Conservation (phyloP, 2,888 invertebrate genomes). For the Aspidiotus rigidus region DNA sequence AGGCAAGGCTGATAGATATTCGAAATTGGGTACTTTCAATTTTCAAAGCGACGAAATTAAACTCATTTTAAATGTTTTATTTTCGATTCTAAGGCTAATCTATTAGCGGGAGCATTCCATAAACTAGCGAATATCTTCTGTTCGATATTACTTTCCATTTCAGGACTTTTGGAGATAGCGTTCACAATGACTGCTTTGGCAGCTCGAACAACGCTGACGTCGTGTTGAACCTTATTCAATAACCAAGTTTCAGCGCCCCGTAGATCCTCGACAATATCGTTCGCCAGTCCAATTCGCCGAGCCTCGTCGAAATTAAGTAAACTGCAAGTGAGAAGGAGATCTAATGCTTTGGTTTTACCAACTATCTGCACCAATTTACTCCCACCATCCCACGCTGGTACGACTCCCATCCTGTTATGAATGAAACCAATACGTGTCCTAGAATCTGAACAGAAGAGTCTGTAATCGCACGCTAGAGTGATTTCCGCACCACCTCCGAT, state of each 20-base stretch:
- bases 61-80: conserved; percentile 42
- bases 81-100: conserved; percentile 41
- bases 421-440: conserved; percentile 45
- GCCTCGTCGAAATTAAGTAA: conserved; percentile 43
- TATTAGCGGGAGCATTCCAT: conserved; percentile 45
- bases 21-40: neutral
- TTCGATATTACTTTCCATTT: conserved; percentile 42
- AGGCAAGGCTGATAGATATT: too few relatives aligned
- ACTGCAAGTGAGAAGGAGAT: conserved; percentile 42
- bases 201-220: conserved; percentile 40
- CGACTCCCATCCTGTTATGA: conserved; percentile 46
- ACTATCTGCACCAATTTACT: conserved; percentile 44
- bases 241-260: conserved; percentile 42
- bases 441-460: conserved; percentile 42
- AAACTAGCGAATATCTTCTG: conserved; percentile 42
- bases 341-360: conserved; percentile 44
- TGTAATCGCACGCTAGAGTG: conserved; percentile 46
- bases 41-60: neutral
- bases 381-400: conserved; percentile 48
- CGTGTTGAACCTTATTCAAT: conserved; percentile 38
- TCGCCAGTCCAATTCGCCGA: conserved; percentile 43
- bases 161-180: neutral
- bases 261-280: conserved; percentile 41
- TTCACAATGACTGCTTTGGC: conserved; percentile 37
- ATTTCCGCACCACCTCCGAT: conserved; percentile 51